Evolutionary conservation across 2,113 vertebrate genomes (phyloP).

Genomic region (Monopterus albus): DNA sequence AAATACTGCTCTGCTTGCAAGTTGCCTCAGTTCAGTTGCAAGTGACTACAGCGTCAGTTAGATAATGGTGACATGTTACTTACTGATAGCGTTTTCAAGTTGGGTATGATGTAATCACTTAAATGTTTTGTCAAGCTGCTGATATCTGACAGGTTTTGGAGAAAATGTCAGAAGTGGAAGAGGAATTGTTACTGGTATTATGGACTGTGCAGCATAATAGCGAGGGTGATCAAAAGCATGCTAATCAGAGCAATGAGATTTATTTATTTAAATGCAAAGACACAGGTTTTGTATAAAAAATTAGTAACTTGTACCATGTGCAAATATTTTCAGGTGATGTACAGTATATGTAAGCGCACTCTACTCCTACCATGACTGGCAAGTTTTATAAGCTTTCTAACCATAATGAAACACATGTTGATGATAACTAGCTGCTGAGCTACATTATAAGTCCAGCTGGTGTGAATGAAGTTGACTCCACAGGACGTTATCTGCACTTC

Average conservation of each 20-base stretch:
- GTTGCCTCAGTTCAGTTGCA: conserved; percentile 16
- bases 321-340: not conserved
- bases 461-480: too few species aligned
- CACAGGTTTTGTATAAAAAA: not conserved
- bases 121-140: conserved; percentile 38
- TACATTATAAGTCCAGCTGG: too few species aligned
- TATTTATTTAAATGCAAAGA: conserved; percentile 6
- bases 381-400: not conserved
- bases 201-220: not conserved
- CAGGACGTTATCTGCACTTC: too few species aligned
- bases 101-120: conserved; percentile 40
- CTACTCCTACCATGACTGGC: not conserved
- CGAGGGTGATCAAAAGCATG: not conserved
- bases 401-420: not conserved
- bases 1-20: not conserved
- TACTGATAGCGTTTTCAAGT: conserved; percentile 40
- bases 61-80: conserved; percentile 38
- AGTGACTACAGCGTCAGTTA: conserved; percentile 21
- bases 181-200: not conserved
- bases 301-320: too few species aligned
- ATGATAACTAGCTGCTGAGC: too few species aligned
- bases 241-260: not conserved
- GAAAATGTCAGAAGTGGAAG: conserved; percentile 1
- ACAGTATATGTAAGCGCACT: too few species aligned
- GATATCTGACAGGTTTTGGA: conserved; percentile 23